Percentiles rank a stretch among this genome's conserved stretches.
Conservation (phyloP, 2,888 invertebrate species). For the Macroteleia sp. region DNA sequence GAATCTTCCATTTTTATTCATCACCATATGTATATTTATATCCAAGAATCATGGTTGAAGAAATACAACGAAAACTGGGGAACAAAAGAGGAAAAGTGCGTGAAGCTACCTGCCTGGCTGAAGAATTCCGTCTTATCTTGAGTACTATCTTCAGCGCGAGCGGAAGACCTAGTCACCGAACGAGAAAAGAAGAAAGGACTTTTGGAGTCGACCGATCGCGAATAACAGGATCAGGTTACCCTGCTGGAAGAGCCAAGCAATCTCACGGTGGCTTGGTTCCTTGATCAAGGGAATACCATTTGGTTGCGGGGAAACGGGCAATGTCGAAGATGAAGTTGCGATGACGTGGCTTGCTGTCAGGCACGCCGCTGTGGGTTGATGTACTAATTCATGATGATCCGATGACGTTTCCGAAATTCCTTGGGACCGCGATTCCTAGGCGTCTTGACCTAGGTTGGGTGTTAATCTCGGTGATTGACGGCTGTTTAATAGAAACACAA, state of each 20-base stretch:
- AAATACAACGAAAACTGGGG: not conserved
- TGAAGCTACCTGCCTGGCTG: conserved; percentile 57
- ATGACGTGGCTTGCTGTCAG: conserved; percentile 27
- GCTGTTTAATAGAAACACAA: conserved; percentile 82
- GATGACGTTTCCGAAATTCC: conserved; percentile 53
- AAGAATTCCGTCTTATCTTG: conserved; percentile 78
- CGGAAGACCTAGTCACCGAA: conserved; percentile 60
- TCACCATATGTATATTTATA: too few species aligned
- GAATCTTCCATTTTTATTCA: too few species aligned
- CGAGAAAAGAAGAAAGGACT: conserved; percentile 50
- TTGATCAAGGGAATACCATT: not conserved
- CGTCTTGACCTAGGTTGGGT: conserved; percentile 27
- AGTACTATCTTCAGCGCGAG: conserved; percentile 80
- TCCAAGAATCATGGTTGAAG: not conserved
- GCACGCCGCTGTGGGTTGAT: conserved; percentile 18
- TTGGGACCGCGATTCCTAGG: not conserved
- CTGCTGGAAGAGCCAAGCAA: conserved; percentile 69
- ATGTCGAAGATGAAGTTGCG: conserved; percentile 31
- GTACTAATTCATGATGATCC: conserved; percentile 35
- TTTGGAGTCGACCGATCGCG: conserved; percentile 66
- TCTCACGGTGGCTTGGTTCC: conserved; percentile 44
- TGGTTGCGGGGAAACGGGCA: conserved; percentile 8
- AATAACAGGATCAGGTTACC: conserved; percentile 83
- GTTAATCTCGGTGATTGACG: conserved; percentile 81
- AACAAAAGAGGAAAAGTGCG: not conserved